Conservation (phyloP, 1,140 invertebrate species). For the Drosophila saltans region DNA sequence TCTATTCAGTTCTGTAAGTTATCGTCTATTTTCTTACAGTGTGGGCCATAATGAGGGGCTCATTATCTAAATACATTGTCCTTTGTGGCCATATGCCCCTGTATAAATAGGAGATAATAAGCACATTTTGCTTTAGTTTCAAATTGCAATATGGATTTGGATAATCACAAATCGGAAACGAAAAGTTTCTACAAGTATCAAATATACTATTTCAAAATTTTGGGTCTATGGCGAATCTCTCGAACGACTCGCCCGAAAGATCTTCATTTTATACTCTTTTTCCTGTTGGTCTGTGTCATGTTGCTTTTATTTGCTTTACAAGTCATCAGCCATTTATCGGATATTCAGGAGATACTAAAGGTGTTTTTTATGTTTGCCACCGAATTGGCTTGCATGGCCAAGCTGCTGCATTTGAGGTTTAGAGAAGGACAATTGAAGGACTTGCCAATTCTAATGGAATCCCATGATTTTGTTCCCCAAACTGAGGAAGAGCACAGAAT, state of each 20-base stretch:
- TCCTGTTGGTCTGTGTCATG: slow-evolving; percentile 42
- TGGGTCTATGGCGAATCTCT: slow-evolving; percentile 49
- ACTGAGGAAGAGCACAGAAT: slow-evolving; percentile 18
- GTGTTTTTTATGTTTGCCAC: slow-evolving; percentile 75
- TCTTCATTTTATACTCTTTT: slow-evolving; percentile 38
- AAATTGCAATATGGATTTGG: slow-evolving; percentile 54
- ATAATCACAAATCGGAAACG: slow-evolving; percentile 24
- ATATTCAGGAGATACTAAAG: slow-evolving; percentile 57
- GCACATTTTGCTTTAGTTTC: background rate
- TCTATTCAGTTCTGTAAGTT: slow-evolving; percentile 57
- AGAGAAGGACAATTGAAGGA: slow-evolving; percentile 17
- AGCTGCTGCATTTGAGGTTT: slow-evolving; percentile 49
- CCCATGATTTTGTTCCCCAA: slow-evolving; percentile 14
- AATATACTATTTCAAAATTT: slow-evolving; percentile 51
- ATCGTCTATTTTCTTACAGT: slow-evolving; percentile 29
- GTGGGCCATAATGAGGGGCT: slow-evolving; percentile 55
- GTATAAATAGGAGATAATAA: background rate
- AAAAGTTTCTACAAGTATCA: slow-evolving; percentile 61
- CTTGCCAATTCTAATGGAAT: slow-evolving; percentile 43
- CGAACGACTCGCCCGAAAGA: slow-evolving; percentile 13
- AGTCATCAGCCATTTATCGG: slow-evolving; percentile 44
- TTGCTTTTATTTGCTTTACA: slow-evolving; percentile 55
- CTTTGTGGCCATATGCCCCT: background rate
- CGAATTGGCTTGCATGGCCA: slow-evolving; percentile 60
- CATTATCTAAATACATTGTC: slow-evolving; percentile 36